These are phyloP conservation scores for Heliconius hermathena DNA, from an alignment of 1,140 invertebrate species.

Conservation along the genomic window DNA sequence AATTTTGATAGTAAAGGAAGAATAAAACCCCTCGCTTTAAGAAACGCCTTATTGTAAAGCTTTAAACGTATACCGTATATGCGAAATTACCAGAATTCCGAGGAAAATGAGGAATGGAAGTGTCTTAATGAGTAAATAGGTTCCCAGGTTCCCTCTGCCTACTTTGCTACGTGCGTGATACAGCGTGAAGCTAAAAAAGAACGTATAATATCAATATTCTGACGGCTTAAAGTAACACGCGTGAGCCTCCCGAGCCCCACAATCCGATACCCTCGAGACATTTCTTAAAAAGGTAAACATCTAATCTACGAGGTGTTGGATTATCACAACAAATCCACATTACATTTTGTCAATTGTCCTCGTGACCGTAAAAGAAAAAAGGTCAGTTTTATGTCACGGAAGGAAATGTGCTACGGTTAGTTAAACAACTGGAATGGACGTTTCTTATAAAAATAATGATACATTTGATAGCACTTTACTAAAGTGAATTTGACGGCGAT, in stretches of 20 bases:
- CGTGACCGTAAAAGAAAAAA: conserved; percentile 65
- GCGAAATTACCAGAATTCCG: too few relatives aligned
- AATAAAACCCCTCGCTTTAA: conserved; percentile 42
- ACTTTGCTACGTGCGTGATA: too few relatives aligned
- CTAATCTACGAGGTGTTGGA: conserved; percentile 66
- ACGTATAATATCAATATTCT: conserved; percentile 43
- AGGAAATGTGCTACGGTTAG: conserved; percentile 67
- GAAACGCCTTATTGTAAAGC: conserved; percentile 58
- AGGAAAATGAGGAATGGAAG: too few relatives aligned
- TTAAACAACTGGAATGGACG: conserved; percentile 72
- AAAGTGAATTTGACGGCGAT: conserved; percentile 42
- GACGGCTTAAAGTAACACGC: conserved; percentile 51
- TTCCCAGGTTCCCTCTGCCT: too few relatives aligned
- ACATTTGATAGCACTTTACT: conserved; percentile 42
- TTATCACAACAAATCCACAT: conserved; percentile 73
- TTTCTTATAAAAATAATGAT: conserved; percentile 63
- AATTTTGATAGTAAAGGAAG: conserved; percentile 39
- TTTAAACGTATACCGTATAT: conserved; percentile 44
- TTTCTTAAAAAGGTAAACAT: conserved; percentile 66
- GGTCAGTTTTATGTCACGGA: conserved; percentile 63
- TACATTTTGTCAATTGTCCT: conserved; percentile 65
- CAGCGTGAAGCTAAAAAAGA: too few relatives aligned
- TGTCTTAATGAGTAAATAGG: too few relatives aligned
- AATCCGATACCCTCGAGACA: conserved; percentile 51
- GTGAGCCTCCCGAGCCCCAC: conserved; percentile 15